These are phyloP conservation scores for Amazona vittata DNA, from an alignment of 2,113 vertebrate genomes.

Conservation along the genomic window DNA sequence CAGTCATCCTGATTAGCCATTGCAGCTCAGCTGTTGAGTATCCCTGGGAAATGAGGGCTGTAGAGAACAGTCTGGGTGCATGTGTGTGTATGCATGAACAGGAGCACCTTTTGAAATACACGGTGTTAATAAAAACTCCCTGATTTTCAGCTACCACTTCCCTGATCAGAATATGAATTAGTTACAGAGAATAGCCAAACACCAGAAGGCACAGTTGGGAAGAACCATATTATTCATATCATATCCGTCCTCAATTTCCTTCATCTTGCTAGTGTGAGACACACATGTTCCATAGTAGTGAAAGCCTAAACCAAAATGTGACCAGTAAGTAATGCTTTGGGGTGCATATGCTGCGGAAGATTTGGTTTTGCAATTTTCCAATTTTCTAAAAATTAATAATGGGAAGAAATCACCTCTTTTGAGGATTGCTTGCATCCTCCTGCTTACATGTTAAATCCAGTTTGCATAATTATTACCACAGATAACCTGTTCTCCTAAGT, in stretches of 20 bases:
- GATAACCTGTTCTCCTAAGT: background rate
- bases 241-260: conserved; percentile 14
- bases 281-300: background rate
- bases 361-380: background rate
- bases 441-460: background rate
- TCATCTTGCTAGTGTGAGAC: conserved; percentile 34
- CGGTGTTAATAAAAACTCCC: conserved; percentile 52
- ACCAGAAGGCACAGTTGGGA: conserved; percentile 55
- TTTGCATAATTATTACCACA: conserved; percentile 9
- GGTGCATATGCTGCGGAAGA: background rate
- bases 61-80: background rate
- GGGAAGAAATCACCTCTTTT: background rate
- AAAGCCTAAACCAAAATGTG: conserved; percentile 18
- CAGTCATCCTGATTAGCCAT: background rate
- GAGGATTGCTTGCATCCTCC: background rate
- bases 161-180: conserved; percentile 77
- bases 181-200: conserved; percentile 62
- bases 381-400: background rate
- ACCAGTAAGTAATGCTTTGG: conserved; percentile 18
- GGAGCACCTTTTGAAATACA: background rate
- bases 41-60: conserved; percentile 24
- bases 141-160: conserved; percentile 44
- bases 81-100: background rate
- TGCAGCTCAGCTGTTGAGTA: conserved; percentile 10
- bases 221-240: conserved; percentile 44